Base-by-base conservation (phyloP, 2,888 invertebrate genomes). In the Plusia festucae region DNA sequence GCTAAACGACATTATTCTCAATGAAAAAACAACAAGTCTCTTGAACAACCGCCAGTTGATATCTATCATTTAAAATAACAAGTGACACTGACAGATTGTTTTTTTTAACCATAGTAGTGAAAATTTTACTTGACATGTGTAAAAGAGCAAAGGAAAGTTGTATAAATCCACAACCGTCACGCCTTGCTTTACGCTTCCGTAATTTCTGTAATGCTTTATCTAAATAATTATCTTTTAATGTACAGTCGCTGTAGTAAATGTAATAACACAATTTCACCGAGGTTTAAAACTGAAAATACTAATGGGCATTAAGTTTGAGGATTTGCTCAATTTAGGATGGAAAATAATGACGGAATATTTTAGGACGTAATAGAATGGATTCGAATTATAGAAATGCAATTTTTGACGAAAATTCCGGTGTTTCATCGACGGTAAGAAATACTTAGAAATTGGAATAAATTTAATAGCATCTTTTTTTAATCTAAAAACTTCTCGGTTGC, bases 161-260 rank as follows among this genome's bases (percentile, higher is more conserved):
- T 73, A 70, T 73, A 70, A 76, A 78, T 74, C 73, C 59, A 64
- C 67, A 53, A 46, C 61, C 73, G 74, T 78, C 70, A 76, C 83
- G 76, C 71, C 70, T 51, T 60, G 60, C 49, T 65, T 60, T 68
- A 60, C 68, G 60, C 70, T 81, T 76, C 78, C 75, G 81, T 72
- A 66, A 69, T 79, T 71, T 74, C 65, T 68, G 64, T 69, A 70
- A 64, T 58, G 63, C 59, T 72, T 75, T 82, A 82, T 81, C 83
- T 82, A 60, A 76, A 79, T 80, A 73, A 77, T 77, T 51, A 83
- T 83, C 81, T 82, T 78, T 76, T 75, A 70, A 75, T 70, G 76
- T 75, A 82, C 73, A 80, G 32, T 70, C 77, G 72, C 56, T 46
- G 56, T 62, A 68, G 54, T 68, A 68, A 74, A 57, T 77, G 63